Conservation (phyloP, 1,140 invertebrate genomes). For the Idris sp. region DNA sequence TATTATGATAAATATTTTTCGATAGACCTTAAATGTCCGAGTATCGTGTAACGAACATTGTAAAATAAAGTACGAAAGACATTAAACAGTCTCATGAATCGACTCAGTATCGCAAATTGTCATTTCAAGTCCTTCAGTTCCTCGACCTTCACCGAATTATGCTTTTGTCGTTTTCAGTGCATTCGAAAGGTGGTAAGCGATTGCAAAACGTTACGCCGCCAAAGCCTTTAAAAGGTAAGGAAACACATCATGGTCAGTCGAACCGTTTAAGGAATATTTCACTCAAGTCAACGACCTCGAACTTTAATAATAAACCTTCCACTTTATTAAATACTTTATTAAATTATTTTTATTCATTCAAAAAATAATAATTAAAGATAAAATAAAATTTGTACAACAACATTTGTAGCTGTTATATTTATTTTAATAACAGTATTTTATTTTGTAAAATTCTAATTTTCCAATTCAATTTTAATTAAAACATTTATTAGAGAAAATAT, state of each 20-base stretch:
- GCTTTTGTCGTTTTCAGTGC: slow-evolving; percentile 53
- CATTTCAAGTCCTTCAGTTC: slow-evolving; percentile 42
- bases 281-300: slow-evolving; percentile 44
- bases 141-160: slow-evolving; percentile 57
- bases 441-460: too few species aligned
- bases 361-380: too few species aligned
- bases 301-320: slow-evolving; percentile 21
- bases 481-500: too few species aligned
- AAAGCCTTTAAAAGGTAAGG: slow-evolving; percentile 64
- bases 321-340: too few species aligned
- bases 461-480: too few species aligned
- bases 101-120: slow-evolving; percentile 19
- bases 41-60: slow-evolving; percentile 50
- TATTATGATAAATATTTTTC: slow-evolving; percentile 46
- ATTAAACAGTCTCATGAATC: slow-evolving; percentile 46
- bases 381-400: too few species aligned
- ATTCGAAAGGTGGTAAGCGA: slow-evolving; percentile 49
- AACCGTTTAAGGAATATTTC: slow-evolving; percentile 53
- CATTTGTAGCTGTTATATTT: too few species aligned
- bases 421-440: too few species aligned
- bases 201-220: slow-evolving; percentile 54
- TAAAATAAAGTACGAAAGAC: slow-evolving; percentile 60
- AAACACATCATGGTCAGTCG: slow-evolving; percentile 48
- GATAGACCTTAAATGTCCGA: slow-evolving; percentile 29
- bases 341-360: too few species aligned